A percentile compares a stretch with the other conserved stretches of the same genome.
phyloP scores from a whole-genome alignment of 2,888 invertebrate genomes.

The Polydesmus complanatus region DNA sequence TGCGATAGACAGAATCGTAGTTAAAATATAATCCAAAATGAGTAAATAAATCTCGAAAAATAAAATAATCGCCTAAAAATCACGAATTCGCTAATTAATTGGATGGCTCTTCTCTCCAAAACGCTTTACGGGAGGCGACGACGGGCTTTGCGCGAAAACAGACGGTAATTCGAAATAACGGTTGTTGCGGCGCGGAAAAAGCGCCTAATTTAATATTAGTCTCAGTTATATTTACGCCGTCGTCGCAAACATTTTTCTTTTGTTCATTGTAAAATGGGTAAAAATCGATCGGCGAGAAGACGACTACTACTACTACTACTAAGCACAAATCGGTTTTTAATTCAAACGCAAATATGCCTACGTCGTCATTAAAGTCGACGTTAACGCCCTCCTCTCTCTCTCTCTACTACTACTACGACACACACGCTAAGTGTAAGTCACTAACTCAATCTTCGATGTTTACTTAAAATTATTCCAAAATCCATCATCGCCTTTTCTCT shows the following conservation, averaged over 20 bases:
- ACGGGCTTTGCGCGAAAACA: too few species aligned
- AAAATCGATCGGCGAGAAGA: background rate
- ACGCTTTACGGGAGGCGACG: too few species aligned
- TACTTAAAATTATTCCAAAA: background rate
- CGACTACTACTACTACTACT: too few species aligned
- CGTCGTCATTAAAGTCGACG: background rate
- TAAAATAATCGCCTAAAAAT: too few species aligned
- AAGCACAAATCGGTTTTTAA: background rate
- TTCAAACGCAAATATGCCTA: background rate
- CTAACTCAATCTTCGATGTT: background rate
- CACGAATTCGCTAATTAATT: too few species aligned
- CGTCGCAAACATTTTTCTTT: background rate
- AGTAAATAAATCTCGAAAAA: too few species aligned
- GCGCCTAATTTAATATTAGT: background rate
- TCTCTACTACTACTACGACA: background rate
- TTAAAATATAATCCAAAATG: too few species aligned
- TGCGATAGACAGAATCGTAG: too few species aligned
- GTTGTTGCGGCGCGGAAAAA: too few species aligned
- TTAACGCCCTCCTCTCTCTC: too few species aligned
- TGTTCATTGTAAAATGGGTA: background rate
- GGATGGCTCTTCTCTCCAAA: too few species aligned
- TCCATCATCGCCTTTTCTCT: background rate
- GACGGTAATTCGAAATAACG: too few species aligned
- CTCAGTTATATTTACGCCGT: background rate
- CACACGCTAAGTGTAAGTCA: background rate